phyloP scores from a whole-genome alignment of 1,140 invertebrate genomes.

The Pogonus chalceus region DNA sequence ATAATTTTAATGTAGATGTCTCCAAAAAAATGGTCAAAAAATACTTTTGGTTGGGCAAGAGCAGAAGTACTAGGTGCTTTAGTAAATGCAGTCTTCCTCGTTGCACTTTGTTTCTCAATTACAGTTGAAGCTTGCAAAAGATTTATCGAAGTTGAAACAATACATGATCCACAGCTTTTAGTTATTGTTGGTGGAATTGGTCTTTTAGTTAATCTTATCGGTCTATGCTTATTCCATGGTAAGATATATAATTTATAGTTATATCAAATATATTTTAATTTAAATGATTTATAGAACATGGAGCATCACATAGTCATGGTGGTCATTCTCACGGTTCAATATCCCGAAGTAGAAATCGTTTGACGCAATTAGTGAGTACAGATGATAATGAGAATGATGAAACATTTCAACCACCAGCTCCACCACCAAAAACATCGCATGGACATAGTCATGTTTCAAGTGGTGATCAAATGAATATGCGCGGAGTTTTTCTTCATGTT shows the following conservation, averaged over 20 bases:
- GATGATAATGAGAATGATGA: constrained; percentile 77
- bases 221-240: constrained; percentile 76
- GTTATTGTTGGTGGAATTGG: constrained; percentile 69
- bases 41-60: constrained; percentile 89
- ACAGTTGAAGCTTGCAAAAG: constrained; percentile 82
- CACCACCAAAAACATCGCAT: constrained; percentile 25
- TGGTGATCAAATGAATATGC: constrained; percentile 89
- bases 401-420: constrained; percentile 42
- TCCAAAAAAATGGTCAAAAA: constrained; percentile 90
- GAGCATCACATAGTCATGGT: constrained; percentile 56
- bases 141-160: constrained; percentile 74
- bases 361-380: constrained; percentile 52
- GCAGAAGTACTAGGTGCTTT: constrained; percentile 89
- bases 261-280: too few relatives aligned
- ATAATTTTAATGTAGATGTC: constrained; percentile 61
- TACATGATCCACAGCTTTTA: constrained; percentile 68
- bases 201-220: constrained; percentile 73
- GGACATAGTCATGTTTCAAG: constrained; percentile 45
- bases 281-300: constrained; percentile 61
- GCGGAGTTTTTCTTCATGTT: constrained; percentile 94
- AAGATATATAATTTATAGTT: constrained; percentile 30
- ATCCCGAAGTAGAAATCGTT: constrained; percentile 47
- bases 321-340: constrained; percentile 58
- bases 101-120: constrained; percentile 88
- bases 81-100: constrained; percentile 85